phyloP scores from a whole-genome alignment of 2,888 invertebrate species.

The Andrena hattorfiana region DNA sequence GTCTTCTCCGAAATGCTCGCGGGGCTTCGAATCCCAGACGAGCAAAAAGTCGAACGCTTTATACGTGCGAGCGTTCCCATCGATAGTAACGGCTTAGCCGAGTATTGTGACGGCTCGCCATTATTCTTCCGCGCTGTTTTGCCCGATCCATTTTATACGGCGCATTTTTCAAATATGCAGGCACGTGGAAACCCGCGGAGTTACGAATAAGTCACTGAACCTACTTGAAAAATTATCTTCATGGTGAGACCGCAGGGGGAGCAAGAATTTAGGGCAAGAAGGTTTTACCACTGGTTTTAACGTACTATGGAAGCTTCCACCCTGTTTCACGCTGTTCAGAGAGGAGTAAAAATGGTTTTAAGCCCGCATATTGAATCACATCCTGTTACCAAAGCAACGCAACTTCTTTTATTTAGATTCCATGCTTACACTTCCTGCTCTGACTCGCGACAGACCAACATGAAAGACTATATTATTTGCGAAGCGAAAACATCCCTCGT shows the following conservation, averaged over 20 bases:
- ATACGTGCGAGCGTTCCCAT: slow-evolving; percentile 34
- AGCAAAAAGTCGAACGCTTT: slow-evolving; percentile 48
- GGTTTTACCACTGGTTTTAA: slow-evolving; percentile 8
- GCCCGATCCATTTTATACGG: slow-evolving; percentile 48
- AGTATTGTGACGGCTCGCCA: slow-evolving; percentile 62
- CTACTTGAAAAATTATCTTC: slow-evolving; percentile 36
- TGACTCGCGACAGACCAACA: not conserved
- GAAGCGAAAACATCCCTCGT: slow-evolving; percentile 1
- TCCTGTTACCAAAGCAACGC: not conserved
- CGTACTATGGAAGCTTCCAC: no score
- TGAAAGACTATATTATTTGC: slow-evolving; percentile 24
- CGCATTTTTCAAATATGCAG: slow-evolving; percentile 59
- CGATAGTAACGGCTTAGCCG: slow-evolving; percentile 61
- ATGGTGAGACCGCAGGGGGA: not conserved
- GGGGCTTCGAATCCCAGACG: slow-evolving; percentile 19
- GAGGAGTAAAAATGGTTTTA: not conserved
- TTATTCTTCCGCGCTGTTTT: slow-evolving; percentile 64
- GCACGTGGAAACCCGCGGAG: slow-evolving; percentile 51
- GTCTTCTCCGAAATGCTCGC: slow-evolving; percentile 29
- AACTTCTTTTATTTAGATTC: not conserved
- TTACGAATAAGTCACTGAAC: slow-evolving; percentile 54
- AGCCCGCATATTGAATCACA: not conserved
- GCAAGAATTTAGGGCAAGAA: not conserved
- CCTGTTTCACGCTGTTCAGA: not conserved
- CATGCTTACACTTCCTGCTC: not conserved